phyloP scores from a whole-genome alignment of 2,797 vertebrate species.

The Gymnoscopelus braueri region DNA sequence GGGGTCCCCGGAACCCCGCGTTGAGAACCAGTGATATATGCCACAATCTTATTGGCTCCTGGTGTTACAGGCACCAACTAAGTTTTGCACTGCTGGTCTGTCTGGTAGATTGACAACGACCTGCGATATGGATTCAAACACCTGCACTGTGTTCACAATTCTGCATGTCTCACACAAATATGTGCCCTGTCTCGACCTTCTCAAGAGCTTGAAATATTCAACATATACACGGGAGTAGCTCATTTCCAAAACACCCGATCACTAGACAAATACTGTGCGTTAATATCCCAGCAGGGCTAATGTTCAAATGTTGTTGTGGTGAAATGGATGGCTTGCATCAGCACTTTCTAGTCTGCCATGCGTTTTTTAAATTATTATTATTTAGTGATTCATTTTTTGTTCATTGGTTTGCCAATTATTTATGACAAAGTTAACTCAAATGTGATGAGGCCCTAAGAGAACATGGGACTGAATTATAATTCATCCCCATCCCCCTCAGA shows the following conservation, averaged over 20 bases:
- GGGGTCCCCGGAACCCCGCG: too few relatives aligned
- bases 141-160: slow-evolving; percentile 72
- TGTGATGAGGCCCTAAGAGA: slow-evolving; percentile 38
- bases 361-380: not conserved
- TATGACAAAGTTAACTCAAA: slow-evolving; percentile 30
- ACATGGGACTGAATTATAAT: slow-evolving; percentile 53
- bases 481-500: slow-evolving; percentile 41
- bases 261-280: slow-evolving; percentile 5
- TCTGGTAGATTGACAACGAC: slow-evolving; percentile 77
- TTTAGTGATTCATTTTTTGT: slow-evolving; percentile 25
- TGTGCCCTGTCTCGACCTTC: slow-evolving; percentile 65
- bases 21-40: too few relatives aligned
- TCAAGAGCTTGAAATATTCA: slow-evolving; percentile 75
- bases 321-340: not conserved
- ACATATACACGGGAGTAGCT: slow-evolving; percentile 69
- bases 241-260: slow-evolving; percentile 59
- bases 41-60: slow-evolving; percentile 21
- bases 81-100: slow-evolving; percentile 63
- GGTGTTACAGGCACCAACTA: slow-evolving; percentile 57
- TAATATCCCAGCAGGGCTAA: not conserved
- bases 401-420: slow-evolving; percentile 39
- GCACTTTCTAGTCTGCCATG: not conserved
- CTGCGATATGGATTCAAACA: slow-evolving; percentile 77
- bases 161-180: slow-evolving; percentile 63
- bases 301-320: not conserved